Percentiles rank a stretch among this genome's conserved stretches.
phyloP scores from a whole-genome alignment of 2,888 invertebrate genomes.

The Andricus quercusramuli region DNA sequence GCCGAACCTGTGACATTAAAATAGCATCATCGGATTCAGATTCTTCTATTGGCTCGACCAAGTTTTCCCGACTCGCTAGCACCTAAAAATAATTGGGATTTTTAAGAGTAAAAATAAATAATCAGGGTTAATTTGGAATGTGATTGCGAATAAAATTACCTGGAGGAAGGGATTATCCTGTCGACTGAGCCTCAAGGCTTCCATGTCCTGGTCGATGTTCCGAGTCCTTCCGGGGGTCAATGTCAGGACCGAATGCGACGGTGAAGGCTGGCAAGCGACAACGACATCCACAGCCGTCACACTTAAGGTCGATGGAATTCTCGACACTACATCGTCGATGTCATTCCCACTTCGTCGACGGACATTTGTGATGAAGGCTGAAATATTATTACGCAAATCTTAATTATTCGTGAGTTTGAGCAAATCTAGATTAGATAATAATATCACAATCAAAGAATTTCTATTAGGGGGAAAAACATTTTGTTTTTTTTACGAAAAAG shows the following conservation, averaged over 20 bases:
- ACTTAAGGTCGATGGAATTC: constrained; percentile 79
- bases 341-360: constrained; percentile 64
- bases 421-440: no score
- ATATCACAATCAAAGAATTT: no score
- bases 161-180: constrained; percentile 92
- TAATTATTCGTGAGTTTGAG: background rate
- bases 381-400: constrained; percentile 43
- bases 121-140: background rate
- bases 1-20: constrained; percentile 86
- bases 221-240: constrained; percentile 87
- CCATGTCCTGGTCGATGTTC: constrained; percentile 92
- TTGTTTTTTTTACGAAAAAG: no score
- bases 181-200: constrained; percentile 88
- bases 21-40: constrained; percentile 88
- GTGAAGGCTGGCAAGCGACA: constrained; percentile 78
- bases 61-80: constrained; percentile 89
- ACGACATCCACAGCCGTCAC: constrained; percentile 77
- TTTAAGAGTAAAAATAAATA: background rate
- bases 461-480: no score
- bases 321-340: constrained; percentile 70
- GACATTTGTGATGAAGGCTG: constrained; percentile 67
- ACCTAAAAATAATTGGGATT: constrained; percentile 79
- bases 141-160: constrained; percentile 77
- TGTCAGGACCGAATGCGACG: constrained; percentile 84
- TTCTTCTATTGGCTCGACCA: constrained; percentile 86